Evolutionary conservation across 2,113 vertebrate genomes (phyloP).

Genomic region (Podilymbus podiceps): DNA sequence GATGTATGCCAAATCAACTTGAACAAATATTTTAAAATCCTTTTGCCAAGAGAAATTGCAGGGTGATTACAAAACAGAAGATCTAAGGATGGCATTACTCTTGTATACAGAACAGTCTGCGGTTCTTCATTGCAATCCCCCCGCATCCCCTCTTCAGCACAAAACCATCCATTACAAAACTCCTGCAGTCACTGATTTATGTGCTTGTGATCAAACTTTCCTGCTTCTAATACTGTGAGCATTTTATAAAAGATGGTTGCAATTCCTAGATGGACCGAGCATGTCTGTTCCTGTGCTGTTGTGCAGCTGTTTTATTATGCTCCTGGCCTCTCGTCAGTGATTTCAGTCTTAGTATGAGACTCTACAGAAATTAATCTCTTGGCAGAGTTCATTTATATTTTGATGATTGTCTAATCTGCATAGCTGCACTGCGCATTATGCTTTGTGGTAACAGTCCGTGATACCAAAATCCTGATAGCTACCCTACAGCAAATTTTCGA

Average conservation of each 20-base stretch:
- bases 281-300: neutral
- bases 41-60: neutral
- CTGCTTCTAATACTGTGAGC: neutral
- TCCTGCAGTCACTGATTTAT: slow-evolving; percentile 24
- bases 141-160: neutral
- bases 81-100: neutral
- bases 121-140: neutral
- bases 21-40: slow-evolving; percentile 2
- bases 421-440: neutral
- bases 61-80: neutral
- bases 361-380: slow-evolving; percentile 18
- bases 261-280: neutral
- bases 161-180: neutral
- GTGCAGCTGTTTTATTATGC: neutral
- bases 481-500: neutral
- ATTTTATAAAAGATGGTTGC: slow-evolving; percentile 5
- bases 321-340: neutral
- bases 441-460: neutral
- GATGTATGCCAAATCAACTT: neutral
- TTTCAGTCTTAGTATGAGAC: neutral
- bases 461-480: neutral
- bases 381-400: slow-evolving; percentile 9
- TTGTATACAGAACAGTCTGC: neutral
- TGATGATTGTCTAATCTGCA: neutral
- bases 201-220: slow-evolving; percentile 19